These are phyloP conservation scores for Amniataba percoides DNA, from an alignment of 2,797 vertebrate genomes.

Conservation along the genomic window DNA sequence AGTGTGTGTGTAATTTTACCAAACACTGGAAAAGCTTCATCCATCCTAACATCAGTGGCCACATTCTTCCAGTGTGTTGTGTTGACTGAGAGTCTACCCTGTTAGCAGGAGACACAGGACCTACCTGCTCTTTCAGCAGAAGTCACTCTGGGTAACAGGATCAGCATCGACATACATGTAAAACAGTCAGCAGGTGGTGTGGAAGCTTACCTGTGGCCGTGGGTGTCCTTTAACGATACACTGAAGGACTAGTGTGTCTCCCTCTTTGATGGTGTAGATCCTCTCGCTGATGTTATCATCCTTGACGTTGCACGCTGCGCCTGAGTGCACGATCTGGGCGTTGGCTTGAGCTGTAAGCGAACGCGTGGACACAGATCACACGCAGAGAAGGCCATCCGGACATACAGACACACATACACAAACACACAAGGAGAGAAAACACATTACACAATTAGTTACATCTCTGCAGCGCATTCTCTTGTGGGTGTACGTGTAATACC, in stretches of 20 bases:
- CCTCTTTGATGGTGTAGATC: constrained; percentile 98
- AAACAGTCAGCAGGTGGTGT: constrained; percentile 25
- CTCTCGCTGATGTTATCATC: constrained; percentile 98
- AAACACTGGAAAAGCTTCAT: neutral
- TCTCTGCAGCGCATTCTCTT: constrained; percentile 40
- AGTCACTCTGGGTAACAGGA: constrained; percentile 9
- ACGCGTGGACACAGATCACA: constrained; percentile 47
- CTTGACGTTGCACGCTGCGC: constrained; percentile 97
- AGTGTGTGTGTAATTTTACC: neutral
- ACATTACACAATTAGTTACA: constrained; percentile 61
- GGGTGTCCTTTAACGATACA: constrained; percentile 98
- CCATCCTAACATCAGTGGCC: neutral
- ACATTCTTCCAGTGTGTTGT: neutral
- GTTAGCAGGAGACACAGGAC: constrained; percentile 11
- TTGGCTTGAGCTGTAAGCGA: constrained; percentile 92
- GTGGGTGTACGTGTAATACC: constrained; percentile 43
- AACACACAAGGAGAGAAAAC: constrained; percentile 58
- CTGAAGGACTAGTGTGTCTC: constrained; percentile 93
- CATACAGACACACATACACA: constrained; percentile 38
- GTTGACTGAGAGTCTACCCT: neutral
- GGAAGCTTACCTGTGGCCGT: constrained; percentile 90
- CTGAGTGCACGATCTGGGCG: constrained; percentile 96
- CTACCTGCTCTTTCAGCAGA: constrained; percentile 15
- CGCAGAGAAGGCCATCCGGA: constrained; percentile 2
- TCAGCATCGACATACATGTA: neutral